Base-by-base conservation (phyloP, 2,113 vertebrate species). In the Hippocampus comes region DNA sequence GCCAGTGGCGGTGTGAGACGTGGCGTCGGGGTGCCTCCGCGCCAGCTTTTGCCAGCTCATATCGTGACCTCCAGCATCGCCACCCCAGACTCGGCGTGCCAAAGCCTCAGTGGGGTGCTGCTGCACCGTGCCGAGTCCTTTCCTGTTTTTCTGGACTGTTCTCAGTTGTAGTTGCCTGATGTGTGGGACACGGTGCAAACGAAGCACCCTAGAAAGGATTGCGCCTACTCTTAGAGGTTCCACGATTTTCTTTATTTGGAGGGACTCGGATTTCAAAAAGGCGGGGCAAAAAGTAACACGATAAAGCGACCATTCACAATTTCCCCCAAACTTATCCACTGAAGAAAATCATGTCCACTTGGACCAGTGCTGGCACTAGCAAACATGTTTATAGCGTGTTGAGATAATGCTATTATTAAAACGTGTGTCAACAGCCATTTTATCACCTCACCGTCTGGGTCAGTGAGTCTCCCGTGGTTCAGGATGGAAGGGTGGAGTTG, bases 1-100 rank as follows among this genome's bases (percentile, higher is more conserved):
- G 84, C 88, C 85, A 82, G 80, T 79, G 83, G 84, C 82, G 77
- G 86, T 89, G 88, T 88, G 89, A 91, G 91, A 89, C 84, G 81
- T 84, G 86, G 85, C 81, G 87, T 91, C 88, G 83, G 86, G 77
- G 89, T 76, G 85, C 81, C 82, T 78, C 74, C 72, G 75, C 82
- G 84, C 84, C 86, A 83, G 75, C 80, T 72, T 78, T 77, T 86
- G 88, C 88, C 87, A 86, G 81, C 83, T 87, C 88, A 85, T 76
- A 70, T 81, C 77, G 87, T 85, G 85, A 90, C 91, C 89, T 89
- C 88, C 81, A 85, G 83, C 83, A 67, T 76, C 38, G 75, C 76
- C 82, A 79, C 87, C 83, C 86, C 82, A 80, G 83, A 84, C 74
- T 79, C 71, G 70, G 51, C 69, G 72, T 85, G 90, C 85, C 88